Base-by-base conservation (phyloP, 2,113 vertebrate genomes). In the Megaleporinus macrocephalus region DNA sequence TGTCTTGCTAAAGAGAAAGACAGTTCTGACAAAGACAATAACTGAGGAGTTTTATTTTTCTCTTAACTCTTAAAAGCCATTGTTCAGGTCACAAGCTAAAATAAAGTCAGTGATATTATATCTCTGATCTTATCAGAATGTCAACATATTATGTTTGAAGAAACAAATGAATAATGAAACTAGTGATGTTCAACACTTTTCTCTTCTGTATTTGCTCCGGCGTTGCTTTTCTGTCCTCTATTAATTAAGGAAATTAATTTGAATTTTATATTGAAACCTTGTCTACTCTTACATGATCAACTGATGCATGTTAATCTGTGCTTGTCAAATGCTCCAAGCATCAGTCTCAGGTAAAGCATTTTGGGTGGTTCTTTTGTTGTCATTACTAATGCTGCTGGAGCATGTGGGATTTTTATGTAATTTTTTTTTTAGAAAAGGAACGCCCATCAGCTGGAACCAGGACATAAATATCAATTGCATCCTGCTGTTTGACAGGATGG, bases 401-500 rank as follows among this genome's bases (percentile, higher is more conserved):
- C 74, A 70, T 6, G 33, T 44, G 33, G 66, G 41, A 70, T 63
- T 73, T 11, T 44, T 44, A 4, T 44, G n/a, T n/a, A n/a, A n/a
- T 44, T 77, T 11, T n/a, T 47, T 59, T 57, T 51, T 63, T 7
- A 72, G 81, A 41, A 53, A 36, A 71, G 61, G 4, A 83, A 47
- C 73, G 65, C 51, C 26, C 81, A 83, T 49, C 29, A 33, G 57
- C 51, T 84, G 41, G 73, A 68, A 81, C 49, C 71, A 73, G 79
- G 29, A 41, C 22, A 85, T 73, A 79, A 71, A 20, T 73, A 65
- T 88, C 79, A 76, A 69, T 63, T 30, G 49, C 27, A 79, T 69
- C 33, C 81, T 55, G 47, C 82, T 59, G 76, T 82, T 78, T 78
- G 82, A 49, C 84, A 79, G 65, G 78, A 74, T 49, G 70, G 65